phyloP scores from a whole-genome alignment of 2,888 invertebrate genomes.

The Pammene aurita region DNA sequence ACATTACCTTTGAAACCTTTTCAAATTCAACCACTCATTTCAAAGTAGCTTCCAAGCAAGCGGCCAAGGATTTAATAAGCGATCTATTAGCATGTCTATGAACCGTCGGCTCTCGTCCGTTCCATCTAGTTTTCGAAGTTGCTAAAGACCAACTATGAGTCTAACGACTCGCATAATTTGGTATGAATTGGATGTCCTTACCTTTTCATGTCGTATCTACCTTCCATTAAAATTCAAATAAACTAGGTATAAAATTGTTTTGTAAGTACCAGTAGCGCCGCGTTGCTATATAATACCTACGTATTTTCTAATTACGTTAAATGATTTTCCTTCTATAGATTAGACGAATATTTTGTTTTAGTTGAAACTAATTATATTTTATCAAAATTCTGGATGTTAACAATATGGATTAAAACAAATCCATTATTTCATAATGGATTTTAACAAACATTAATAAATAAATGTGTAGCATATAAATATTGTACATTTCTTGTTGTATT shows the following conservation, averaged over 20 bases:
- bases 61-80: slow-evolving; percentile 1
- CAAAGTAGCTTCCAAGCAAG: slow-evolving; percentile 1
- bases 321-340: too few relatives aligned
- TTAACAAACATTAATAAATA: too few relatives aligned
- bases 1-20: neutral
- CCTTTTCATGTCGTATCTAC: slow-evolving; percentile 41
- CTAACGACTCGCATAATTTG: slow-evolving; percentile 53
- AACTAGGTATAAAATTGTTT: slow-evolving; percentile 33
- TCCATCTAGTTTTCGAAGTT: slow-evolving; percentile 43
- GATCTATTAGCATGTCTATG: slow-evolving; percentile 30
- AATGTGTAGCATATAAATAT: too few relatives aligned
- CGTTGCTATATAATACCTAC: neutral
- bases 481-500: too few relatives aligned
- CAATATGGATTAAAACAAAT: too few relatives aligned
- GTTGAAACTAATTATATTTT: too few relatives aligned
- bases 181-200: slow-evolving; percentile 47
- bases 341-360: too few relatives aligned
- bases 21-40: neutral
- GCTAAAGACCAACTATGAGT: slow-evolving; percentile 46
- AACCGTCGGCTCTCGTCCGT: slow-evolving; percentile 23
- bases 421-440: too few relatives aligned
- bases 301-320: too few relatives aligned
- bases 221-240: slow-evolving; percentile 51
- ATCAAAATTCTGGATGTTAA: too few relatives aligned
- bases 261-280: slow-evolving; percentile 6